These are phyloP conservation scores for Myotis planiceps DNA, from an alignment of 2,797 vertebrate genomes.

Conservation along the genomic window DNA sequence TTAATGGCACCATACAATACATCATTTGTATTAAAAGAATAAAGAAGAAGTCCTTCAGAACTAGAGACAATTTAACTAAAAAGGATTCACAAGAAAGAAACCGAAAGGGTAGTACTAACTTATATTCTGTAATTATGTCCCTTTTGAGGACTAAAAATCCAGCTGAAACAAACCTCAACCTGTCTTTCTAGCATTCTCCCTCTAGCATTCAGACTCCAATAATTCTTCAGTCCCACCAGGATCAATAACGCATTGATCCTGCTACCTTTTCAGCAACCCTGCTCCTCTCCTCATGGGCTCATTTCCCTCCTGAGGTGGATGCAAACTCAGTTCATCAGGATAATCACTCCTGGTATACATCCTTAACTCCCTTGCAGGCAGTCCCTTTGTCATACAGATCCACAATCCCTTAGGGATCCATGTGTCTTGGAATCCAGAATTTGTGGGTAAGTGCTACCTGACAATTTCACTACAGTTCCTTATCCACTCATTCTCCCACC, in stretches of 20 bases:
- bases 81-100: constrained; percentile 30
- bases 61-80: neutral
- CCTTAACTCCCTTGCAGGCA: neutral
- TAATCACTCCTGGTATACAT: neutral
- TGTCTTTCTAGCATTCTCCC: neutral
- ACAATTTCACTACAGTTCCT: too few species aligned
- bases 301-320: neutral
- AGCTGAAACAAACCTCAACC: constrained; percentile 29
- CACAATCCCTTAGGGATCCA: neutral
- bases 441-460: too few species aligned
- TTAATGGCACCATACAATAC: neutral
- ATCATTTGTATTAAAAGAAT: constrained; percentile 35
- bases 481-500: neutral
- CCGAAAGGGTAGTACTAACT: constrained; percentile 1
- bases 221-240: constrained; percentile 22
- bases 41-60: constrained; percentile 48
- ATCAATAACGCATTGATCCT: constrained; percentile 47
- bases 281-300: neutral
- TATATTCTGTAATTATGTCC: constrained; percentile 6
- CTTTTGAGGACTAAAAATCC: constrained; percentile 26
- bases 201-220: constrained; percentile 23
- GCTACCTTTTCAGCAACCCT: neutral
- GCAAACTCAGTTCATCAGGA: neutral
- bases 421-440: neutral
- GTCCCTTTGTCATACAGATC: constrained; percentile 3